These are phyloP conservation scores for Amaurobius ferox DNA, from an alignment of 2,888 invertebrate genomes.

Conservation along the genomic window DNA sequence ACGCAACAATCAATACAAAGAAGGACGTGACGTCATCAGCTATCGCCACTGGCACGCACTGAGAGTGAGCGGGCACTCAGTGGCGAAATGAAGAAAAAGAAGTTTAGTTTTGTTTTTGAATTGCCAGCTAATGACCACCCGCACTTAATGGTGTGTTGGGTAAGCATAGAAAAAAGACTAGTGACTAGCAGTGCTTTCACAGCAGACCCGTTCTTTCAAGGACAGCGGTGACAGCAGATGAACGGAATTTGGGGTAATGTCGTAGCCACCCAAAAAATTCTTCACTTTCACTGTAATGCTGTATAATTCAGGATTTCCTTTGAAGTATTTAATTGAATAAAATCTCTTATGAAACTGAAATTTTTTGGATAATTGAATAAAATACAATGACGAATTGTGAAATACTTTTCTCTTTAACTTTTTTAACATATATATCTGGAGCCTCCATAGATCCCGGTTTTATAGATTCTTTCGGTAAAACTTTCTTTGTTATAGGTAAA, in stretches of 20 bases:
- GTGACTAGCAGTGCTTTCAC: conserved; percentile 10
- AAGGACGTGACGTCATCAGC: conserved; percentile 40
- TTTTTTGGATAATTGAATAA: too few species aligned
- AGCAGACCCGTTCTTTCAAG: conserved; percentile 26
- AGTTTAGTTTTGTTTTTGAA: conserved; percentile 4
- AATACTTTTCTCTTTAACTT: too few species aligned
- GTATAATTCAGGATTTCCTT: too few species aligned
- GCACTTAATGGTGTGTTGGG: conserved; percentile 39
- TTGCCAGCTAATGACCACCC: neutral
- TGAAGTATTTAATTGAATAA: too few species aligned
- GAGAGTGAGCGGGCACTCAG: neutral
- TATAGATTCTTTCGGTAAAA: too few species aligned
- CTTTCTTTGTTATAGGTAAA: too few species aligned
- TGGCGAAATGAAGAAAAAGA: neutral
- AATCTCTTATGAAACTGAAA: too few species aligned
- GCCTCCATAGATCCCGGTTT: too few species aligned
- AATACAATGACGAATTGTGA: too few species aligned
- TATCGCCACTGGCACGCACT: neutral
- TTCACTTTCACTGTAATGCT: too few species aligned
- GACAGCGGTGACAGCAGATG: neutral
- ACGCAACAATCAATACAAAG: conserved; percentile 45
- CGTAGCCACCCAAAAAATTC: too few species aligned
- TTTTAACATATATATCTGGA: too few species aligned
- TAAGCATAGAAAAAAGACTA: conserved; percentile 28
- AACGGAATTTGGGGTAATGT: neutral